Evolutionary conservation across 2,888 invertebrate genomes (phyloP).

Genomic region (Hymenopus coronatus): DNA sequence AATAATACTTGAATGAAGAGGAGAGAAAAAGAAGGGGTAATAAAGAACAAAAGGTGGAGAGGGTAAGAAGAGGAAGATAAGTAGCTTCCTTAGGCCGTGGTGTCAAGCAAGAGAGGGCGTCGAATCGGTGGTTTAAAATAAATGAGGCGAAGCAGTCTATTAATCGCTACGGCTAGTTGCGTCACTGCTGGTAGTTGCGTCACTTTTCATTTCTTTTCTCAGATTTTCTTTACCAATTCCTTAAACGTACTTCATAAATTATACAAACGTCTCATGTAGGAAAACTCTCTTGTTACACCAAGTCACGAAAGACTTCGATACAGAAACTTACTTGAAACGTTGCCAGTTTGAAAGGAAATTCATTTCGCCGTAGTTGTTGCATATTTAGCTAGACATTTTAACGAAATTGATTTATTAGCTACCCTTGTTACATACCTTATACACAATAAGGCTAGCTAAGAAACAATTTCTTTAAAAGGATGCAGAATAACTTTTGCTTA

Average conservation of each 20-base stretch:
- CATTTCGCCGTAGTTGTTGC: too few species aligned
- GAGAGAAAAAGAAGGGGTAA: background rate
- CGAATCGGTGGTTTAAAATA: slow-evolving; percentile 21
- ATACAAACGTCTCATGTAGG: too few species aligned
- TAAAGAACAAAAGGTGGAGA: background rate
- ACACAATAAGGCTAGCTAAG: too few species aligned
- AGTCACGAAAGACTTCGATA: too few species aligned
- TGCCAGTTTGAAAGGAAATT: too few species aligned
- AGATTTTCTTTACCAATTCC: background rate
- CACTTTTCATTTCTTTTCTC: slow-evolving; percentile 5
- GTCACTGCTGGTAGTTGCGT: slow-evolving; percentile 6
- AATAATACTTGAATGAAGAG: background rate
- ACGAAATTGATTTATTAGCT: too few species aligned
- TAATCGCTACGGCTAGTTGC: slow-evolving; percentile 1
- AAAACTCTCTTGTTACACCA: too few species aligned
- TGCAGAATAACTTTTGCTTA: too few species aligned
- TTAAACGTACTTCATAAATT: background rate
- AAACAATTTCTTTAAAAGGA: too few species aligned
- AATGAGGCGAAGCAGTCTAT: background rate
- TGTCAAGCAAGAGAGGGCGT: background rate
- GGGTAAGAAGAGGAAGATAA: slow-evolving; percentile 11
- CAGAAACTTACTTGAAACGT: too few species aligned
- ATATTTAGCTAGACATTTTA: too few species aligned
- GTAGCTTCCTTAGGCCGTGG: slow-evolving; percentile 3
- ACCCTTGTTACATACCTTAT: too few species aligned